These are phyloP conservation scores for Latrodectus geometricus DNA, from an alignment of 1,140 invertebrate species.

Conservation along the genomic window DNA sequence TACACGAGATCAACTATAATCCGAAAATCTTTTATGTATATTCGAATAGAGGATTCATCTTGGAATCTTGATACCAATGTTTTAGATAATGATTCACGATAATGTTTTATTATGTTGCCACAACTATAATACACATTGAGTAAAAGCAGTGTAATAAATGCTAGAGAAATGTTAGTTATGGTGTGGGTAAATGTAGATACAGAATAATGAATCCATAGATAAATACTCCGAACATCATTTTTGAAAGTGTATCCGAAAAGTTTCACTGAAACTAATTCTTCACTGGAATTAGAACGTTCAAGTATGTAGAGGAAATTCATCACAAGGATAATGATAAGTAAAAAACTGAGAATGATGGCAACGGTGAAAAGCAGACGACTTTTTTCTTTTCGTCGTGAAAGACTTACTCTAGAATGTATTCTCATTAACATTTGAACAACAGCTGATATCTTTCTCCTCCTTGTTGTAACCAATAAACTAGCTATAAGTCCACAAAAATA, in stretches of 20 bases:
- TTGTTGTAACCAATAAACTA: neutral
- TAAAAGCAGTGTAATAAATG: conserved; percentile 14
- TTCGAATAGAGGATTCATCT: neutral
- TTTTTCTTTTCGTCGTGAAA: neutral
- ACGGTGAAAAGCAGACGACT: neutral
- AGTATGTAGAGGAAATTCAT: neutral
- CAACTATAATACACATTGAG: neutral
- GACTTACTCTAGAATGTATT: neutral
- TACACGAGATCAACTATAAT: neutral
- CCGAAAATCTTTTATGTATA: neutral
- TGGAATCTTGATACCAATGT: neutral
- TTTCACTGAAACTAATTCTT: neutral
- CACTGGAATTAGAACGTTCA: neutral
- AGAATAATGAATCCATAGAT: neutral
- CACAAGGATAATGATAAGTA: neutral
- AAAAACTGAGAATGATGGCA: neutral
- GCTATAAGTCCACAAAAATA: neutral
- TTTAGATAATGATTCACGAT: neutral
- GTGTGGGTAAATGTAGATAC: neutral
- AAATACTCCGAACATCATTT: neutral
- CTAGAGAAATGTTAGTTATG: neutral
- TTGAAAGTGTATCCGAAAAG: neutral
- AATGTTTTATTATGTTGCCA: neutral
- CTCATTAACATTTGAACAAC: neutral
- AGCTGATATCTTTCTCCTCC: neutral